Evolutionary conservation across 2,888 invertebrate species (phyloP), one percentile per base, ranked within the genome.

Genomic region (Ichneumoninae sp.): DNA sequence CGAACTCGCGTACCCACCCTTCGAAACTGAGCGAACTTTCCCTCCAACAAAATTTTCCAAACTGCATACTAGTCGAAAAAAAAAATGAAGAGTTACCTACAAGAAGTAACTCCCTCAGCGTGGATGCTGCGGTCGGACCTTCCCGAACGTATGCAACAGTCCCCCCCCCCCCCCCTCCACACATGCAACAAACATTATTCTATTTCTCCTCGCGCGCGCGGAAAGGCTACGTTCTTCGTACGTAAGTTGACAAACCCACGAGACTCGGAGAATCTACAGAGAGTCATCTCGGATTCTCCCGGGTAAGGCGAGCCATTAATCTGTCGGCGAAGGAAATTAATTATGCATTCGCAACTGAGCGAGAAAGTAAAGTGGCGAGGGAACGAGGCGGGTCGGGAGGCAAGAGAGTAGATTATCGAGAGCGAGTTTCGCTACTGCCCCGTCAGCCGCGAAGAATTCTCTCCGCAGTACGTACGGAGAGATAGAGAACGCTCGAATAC

Each of bases 321-420:
- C 88, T 89, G 88, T 89, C 89, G 88, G 89, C 89, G 83, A 81
- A 69, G 84, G 73, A 85, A 89, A 91, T 90, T 90, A 89, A 91
- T 90, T 90, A 90, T 90, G 85, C 89, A 89, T 90, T 89, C 88
- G 73, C 79, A 76, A 77, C 36, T 69, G 83, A 78, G 78, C 36
- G 76, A 83, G 75, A 70, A 68, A 57, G 69, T 40, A 71, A 70
- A 83, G 82, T 22, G 75, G 75, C 52, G 60, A 77, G 66, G 75
- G 75, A 76, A 60, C 57, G 47, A 36, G 44, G 30, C 50, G 78
- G 63, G 66, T 47, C 63, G 44, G 54, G 63, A 8, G 7, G 73
- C 22, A 26, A 68, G 80, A 52, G 71, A 73, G 77, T 78, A 81
- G 84, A 84, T 84, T 85, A 85, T 85, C 85, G 85, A 83, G 82